phyloP scores from a whole-genome alignment of 92 coral and sea anemone genomes.

The Epizoanthus illoricatus region DNA sequence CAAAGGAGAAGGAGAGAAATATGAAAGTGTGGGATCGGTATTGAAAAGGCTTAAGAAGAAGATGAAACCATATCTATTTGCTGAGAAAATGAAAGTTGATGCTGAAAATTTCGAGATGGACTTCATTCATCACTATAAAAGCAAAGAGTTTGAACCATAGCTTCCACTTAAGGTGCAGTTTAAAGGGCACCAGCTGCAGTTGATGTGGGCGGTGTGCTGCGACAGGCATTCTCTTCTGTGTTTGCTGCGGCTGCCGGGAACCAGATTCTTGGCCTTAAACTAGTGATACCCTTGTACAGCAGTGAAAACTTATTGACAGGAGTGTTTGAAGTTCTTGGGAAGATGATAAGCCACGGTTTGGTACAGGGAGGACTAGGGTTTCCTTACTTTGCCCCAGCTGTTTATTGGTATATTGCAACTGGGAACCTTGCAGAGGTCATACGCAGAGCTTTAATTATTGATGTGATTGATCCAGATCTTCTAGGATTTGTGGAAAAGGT shows the following conservation, averaged over 20 bases:
- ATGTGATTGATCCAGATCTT: slow-evolving; percentile 1
- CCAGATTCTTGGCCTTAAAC: neutral
- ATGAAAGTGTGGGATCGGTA: no score
- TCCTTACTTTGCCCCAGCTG: slow-evolving; percentile 5
- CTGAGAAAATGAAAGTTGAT: slow-evolving; percentile 16
- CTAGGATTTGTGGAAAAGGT: neutral
- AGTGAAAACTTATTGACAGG: slow-evolving; percentile 12
- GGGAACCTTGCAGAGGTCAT: slow-evolving; percentile 11
- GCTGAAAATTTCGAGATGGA: slow-evolving; percentile 11
- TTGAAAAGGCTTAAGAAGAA: no score
- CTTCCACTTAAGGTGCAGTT: neutral
- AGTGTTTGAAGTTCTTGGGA: neutral
- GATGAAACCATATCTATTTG: no score
- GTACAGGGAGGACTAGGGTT: slow-evolving; percentile 21
- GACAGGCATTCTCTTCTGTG: slow-evolving; percentile 2
- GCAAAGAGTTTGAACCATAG: slow-evolving; percentile 6
- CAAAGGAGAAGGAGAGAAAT: no score
- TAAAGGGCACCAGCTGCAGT: slow-evolving; percentile 8
- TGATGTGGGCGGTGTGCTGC: slow-evolving; percentile 9
- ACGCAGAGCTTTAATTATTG: neutral
- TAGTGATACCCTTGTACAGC: neutral
- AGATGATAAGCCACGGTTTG: slow-evolving; percentile 10
- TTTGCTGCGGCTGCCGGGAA: neutral
- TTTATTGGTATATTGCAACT: slow-evolving; percentile 13
- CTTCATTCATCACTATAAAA: slow-evolving; percentile 11